Evolutionary conservation across 2,797 vertebrate genomes (phyloP), one percentile per base, ranked within the genome.

Genomic region (Nyctibius grandis): DNA sequence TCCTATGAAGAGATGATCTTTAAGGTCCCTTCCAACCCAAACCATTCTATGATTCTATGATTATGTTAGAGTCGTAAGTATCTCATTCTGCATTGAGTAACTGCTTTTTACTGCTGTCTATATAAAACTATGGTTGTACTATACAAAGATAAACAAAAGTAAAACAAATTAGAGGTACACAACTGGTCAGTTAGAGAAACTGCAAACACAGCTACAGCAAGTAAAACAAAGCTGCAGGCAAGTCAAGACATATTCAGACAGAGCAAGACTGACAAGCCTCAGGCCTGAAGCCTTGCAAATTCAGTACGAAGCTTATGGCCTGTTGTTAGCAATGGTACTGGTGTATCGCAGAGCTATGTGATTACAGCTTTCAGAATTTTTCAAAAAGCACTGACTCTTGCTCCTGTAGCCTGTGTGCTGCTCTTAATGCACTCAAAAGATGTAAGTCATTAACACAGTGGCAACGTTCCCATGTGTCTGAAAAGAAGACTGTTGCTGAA

Each of bases 281-380:
- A 82, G 51, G 44, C 53, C 47, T 45, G 33, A 78, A 61, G 19
- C 26, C 29, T 57, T 68, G 29, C 2, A 34, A 82, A 47, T 54
- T 36, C 16, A 48, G 29, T 3, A 1, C 0, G 0, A 36, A 67
- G 18, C 29, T 45, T 25, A 12, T 25, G 59, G 23, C 22, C 42
- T 54, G 7, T 13, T 54, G 42, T 63, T 75, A 53, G 53, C 53
- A 60, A 8, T 64, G 15, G 15, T 50, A 20, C 16, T 36, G 34
- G 29, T 73, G 9, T 83, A 29, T 54, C 4, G 1, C 53, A 42
- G 34, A 69, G 5, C 15, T 79, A 11, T 15, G 1, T 25, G 20
- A 45, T 5, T 44, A 25, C 31, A 47, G 15, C 50, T 74, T 68
- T 76, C 45, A 60, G 61, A 91, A 54, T 28, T 60, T 65, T 40